Base-by-base conservation (phyloP, 2,888 invertebrate species). In the Epsilonema sp. region DNA sequence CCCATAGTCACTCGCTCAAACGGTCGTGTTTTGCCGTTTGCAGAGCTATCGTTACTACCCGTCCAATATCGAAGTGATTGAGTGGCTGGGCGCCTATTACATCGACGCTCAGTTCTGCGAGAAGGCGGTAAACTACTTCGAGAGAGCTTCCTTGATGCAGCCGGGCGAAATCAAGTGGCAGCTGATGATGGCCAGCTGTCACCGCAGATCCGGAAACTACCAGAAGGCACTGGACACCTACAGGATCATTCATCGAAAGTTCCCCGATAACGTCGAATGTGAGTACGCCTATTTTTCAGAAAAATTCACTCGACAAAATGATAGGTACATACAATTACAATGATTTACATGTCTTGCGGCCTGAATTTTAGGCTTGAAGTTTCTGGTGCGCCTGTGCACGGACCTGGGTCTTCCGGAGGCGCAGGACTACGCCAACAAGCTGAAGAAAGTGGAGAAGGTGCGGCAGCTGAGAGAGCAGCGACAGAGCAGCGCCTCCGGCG, bases 261-360 rank as follows among this genome's bases (percentile, higher is more conserved):
- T 94, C 66, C 94, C 94, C 0, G 89, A 92, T 52, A 90, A 92
- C 66, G 75, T 83, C 1, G 87, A 89, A 63, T 92, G 92, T 76
- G 67, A 67, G 76, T 57, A n/a, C n/a, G n/a, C n/a, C n/a, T n/a
- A n/a, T n/a, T n/a, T n/a, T n/a, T n/a, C n/a, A n/a, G n/a, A n/a
- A n/a, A n/a, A n/a, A n/a, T n/a, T n/a, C n/a, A n/a, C n/a, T n/a
- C n/a, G n/a, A n/a, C n/a, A n/a, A n/a, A n/a, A n/a, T n/a, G n/a
- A n/a, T n/a, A n/a, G n/a, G n/a, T n/a, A n/a, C n/a, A n/a, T n/a
- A n/a, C n/a, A n/a, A n/a, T n/a, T n/a, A n/a, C n/a, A n/a, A n/a
- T n/a, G n/a, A n/a, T n/a, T n/a, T n/a, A n/a, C n/a, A n/a, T n/a
- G n/a, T n/a, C n/a, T n/a, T n/a, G n/a, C n/a, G n/a, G n/a, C n/a